Conservation (phyloP, 2,797 vertebrate genomes). For the Danio choprae region DNA sequence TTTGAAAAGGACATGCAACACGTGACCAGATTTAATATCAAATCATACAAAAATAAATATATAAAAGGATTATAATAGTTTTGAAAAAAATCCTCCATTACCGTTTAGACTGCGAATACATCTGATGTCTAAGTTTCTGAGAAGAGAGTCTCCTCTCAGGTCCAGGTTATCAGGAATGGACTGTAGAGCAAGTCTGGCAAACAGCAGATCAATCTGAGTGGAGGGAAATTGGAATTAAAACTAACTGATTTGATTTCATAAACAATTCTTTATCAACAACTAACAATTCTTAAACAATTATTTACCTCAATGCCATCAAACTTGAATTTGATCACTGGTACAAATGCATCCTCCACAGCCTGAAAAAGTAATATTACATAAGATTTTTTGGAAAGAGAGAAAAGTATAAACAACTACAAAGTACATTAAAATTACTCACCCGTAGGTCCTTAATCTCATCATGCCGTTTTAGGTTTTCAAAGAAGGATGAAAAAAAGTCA, state of each 20-base stretch:
- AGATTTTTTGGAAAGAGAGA: no score
- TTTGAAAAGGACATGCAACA: no score
- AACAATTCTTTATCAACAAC: not conserved
- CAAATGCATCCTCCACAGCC: constrained; percentile 98
- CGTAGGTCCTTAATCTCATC: constrained; percentile 93
- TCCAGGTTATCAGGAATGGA: constrained; percentile 96
- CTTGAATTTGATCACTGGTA: constrained; percentile 98
- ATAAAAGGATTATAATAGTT: not conserved
- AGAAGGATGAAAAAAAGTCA: constrained; percentile 97
- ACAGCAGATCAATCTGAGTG: constrained; percentile 93
- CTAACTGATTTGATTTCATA: constrained; percentile 9
- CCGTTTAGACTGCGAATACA: constrained; percentile 98
- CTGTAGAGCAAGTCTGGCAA: constrained; percentile 91
- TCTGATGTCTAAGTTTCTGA: constrained; percentile 94
- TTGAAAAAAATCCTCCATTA: constrained; percentile 67
- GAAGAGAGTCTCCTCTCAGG: constrained; percentile 90
- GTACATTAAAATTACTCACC: constrained; percentile 72
- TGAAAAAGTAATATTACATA: constrained; percentile 66
- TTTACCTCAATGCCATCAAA: constrained; percentile 96
- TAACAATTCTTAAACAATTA: no score
- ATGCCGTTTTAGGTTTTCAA: constrained; percentile 92
- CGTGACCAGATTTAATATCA: no score
- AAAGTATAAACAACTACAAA: no score
- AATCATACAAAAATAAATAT: no score
- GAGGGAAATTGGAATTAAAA: constrained; percentile 11